Conservation (phyloP, 2,888 invertebrate species). For the Lucinisca nassula region DNA sequence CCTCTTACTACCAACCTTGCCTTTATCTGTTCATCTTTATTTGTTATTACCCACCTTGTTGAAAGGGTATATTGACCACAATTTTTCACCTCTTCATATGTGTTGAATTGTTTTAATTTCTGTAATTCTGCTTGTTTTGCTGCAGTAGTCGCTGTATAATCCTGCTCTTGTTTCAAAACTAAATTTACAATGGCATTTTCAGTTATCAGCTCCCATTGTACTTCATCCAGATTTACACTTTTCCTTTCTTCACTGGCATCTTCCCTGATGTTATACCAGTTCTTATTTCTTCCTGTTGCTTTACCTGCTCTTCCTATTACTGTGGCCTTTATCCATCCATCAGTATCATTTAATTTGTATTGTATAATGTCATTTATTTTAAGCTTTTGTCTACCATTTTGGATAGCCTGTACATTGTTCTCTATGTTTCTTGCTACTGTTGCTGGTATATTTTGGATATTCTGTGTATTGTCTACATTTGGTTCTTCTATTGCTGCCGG, state of each 20-base stretch:
- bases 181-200: background rate
- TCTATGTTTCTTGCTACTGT: no score
- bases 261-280: slow-evolving; percentile 51
- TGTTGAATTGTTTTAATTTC: background rate
- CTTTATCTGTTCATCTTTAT: background rate
- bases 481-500: no score
- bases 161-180: background rate
- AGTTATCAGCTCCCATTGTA: slow-evolving; percentile 23
- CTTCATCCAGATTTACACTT: slow-evolving; percentile 29
- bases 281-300: slow-evolving; percentile 44
- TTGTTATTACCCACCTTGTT: background rate
- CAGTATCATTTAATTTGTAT: no score
- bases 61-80: background rate
- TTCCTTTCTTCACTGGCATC: slow-evolving; percentile 17
- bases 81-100: slow-evolving; percentile 1
- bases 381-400: no score
- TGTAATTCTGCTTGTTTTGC: slow-evolving; percentile 48
- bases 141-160: background rate
- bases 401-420: no score
- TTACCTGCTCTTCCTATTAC: slow-evolving; percentile 56
- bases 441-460: no score
- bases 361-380: no score
- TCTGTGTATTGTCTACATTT: no score
- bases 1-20: background rate
- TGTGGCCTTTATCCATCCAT: no score